phyloP scores from a whole-genome alignment of 2,888 invertebrate species.

The Cheiracanthium punctorium region DNA sequence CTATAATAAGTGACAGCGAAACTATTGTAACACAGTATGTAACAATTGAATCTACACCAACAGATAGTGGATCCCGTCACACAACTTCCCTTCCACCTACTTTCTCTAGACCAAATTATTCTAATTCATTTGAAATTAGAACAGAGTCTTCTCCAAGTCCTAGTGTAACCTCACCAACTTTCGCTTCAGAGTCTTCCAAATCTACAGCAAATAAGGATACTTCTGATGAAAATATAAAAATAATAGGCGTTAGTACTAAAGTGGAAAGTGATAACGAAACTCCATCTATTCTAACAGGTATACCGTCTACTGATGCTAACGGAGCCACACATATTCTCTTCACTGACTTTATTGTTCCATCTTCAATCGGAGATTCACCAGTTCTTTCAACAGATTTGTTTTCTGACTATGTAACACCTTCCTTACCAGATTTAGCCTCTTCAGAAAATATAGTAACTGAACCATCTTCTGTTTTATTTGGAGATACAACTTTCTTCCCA shows the following conservation, averaged over 20 bases:
- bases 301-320: constrained; percentile 70
- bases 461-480: not conserved
- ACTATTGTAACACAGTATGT: constrained; percentile 70
- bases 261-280: constrained; percentile 29
- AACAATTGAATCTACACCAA: constrained; percentile 59
- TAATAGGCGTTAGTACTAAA: constrained; percentile 57
- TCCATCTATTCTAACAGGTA: constrained; percentile 67
- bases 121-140: constrained; percentile 39
- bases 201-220: no score
- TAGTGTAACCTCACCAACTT: constrained; percentile 9
- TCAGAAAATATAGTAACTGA: not conserved
- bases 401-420: constrained; percentile 35
- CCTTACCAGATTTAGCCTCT: constrained; percentile 9
- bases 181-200: not conserved
- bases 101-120: constrained; percentile 9
- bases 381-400: constrained; percentile 12
- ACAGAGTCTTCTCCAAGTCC: constrained; percentile 28
- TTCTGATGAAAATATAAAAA: constrained; percentile 38
- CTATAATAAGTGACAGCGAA: constrained; percentile 69
- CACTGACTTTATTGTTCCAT: constrained; percentile 70
- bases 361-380: constrained; percentile 9
- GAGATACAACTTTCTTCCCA: constrained; percentile 23
- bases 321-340: constrained; percentile 72
- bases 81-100: constrained; percentile 35
- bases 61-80: constrained; percentile 21